Evolutionary conservation across 2,888 invertebrate species (phyloP), one percentile per base, ranked within the genome.

Genomic region (Chromoteleia sp.): DNA sequence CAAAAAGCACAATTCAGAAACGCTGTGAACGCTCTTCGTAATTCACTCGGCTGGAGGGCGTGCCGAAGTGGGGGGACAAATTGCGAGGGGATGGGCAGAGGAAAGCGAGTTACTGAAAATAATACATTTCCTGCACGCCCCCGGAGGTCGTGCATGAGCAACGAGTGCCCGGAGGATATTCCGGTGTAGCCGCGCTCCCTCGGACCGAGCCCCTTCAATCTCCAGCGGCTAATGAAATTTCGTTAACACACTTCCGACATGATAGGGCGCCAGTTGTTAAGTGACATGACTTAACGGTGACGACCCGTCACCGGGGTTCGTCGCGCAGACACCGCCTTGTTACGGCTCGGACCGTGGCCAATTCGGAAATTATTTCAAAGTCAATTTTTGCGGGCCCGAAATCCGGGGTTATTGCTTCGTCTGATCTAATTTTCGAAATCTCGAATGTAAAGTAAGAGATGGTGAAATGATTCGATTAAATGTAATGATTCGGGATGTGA

Each of bases 91-190:
- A 41, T 29, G 36, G 41, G 48, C 54, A 29, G 50, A 52, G 65
- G 59, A 58, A 75, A 67, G 68, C 68, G 61, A 71, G 76, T 67
- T 81, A 78, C 76, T 50, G 84, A 82, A 83, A 84, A 84, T 84
- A 85, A 84, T 83, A 85, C 83, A 84, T 85, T 85, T 85, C 84
- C 84, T 78, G 83, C 56, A 65, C 75, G 80, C 82, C 80, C 71
- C 79, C 67, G 15, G 58, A 75, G 83, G 76, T 75, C 65, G n/a
- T n/a, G 58, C 48, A 73, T 79, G 75, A 78, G 75, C 61, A 74
- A 75, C 80, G 78, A 68, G 74, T 61, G 61, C 74, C 76, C 76
- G 56, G 77, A 75, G 80, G 78, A 77, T 83, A 83, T 79, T 54
- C 73, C 67, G 59, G 65, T 73, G 71, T 61, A 30, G 25, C 21